These are phyloP conservation scores for Vanacampus margaritifer DNA, from an alignment of 2,113 vertebrate genomes.

Conservation along the genomic window DNA sequence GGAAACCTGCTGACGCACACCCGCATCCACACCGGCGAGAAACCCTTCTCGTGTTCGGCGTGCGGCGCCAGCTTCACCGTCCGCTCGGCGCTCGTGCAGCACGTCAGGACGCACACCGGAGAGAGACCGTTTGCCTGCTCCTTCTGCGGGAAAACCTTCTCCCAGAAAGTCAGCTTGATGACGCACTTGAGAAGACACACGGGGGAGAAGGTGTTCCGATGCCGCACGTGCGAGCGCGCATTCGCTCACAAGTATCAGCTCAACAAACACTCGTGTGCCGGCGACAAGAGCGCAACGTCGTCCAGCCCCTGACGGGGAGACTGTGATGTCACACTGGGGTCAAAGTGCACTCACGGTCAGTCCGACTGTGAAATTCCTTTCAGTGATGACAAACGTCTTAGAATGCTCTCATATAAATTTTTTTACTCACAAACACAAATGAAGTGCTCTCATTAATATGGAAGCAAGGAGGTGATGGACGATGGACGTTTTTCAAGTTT, in stretches of 20 bases:
- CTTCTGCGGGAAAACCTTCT: neutral
- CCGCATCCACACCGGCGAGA: neutral
- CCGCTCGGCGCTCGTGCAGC: neutral
- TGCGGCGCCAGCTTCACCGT: neutral
- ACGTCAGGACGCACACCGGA: neutral
- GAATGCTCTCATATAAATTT: too few relatives aligned
- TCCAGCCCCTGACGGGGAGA: too few relatives aligned
- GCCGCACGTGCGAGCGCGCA: neutral
- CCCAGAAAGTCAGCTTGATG: neutral
- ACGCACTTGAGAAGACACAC: neutral
- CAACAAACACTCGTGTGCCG: neutral
- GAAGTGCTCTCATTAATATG: too few relatives aligned
- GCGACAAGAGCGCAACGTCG: too few relatives aligned
- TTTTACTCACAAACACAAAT: too few relatives aligned
- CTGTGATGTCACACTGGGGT: too few relatives aligned
- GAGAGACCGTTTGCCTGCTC: neutral
- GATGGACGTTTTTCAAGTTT: too few relatives aligned
- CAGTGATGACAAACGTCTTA: too few relatives aligned
- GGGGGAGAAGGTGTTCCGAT: neutral
- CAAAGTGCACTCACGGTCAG: too few relatives aligned
- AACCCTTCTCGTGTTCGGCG: neutral
- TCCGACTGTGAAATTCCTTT: too few relatives aligned
- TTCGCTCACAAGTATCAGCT: neutral
- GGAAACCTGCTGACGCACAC: neutral
- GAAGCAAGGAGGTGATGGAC: too few relatives aligned